Evolutionary conservation across 2,113 vertebrate species (phyloP), one percentile per base, ranked within the genome.

Genomic region (Chloropsis cyanopogon): DNA sequence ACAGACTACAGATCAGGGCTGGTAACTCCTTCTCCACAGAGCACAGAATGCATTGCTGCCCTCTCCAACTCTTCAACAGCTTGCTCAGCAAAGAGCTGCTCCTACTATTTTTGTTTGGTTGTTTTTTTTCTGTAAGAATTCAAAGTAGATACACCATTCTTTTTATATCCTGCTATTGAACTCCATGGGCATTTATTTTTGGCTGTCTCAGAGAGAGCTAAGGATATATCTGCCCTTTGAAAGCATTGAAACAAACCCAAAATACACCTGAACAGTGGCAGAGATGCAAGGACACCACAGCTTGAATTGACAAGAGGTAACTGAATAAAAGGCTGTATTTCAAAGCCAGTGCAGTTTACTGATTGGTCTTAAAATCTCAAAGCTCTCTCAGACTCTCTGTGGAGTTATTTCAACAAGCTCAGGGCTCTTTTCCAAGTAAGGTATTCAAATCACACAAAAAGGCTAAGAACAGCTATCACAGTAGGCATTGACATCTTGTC

Each of bases 381-480:
- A 68, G 56, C 52, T 78, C 22, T 60, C 71, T 63, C 21, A 63
- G 42, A 73, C 28, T 50, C 65, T 64, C 37, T 54, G 31, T 79
- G 83, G 89, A 84, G 52, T 69, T 87, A 82, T 39, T 94, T 82
- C 86, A 84, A 44, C 23, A 82, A 80, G 50, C 68, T 75, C 33
- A 68, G 35, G 75, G 82, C 70, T 56, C 75, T 94, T 82, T 89
- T 91, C 66, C 63, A 84, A 93, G 72, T 14, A 42, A 82, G 65
- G 31, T 54, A 95, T 88, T 90, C 76, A 92, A 92, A 92, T 65
- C 41, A 82, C 70, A 82, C 37, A 63, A 80, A 76, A 87, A 68
- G 66, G 37, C 28, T 79, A 63, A 87, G 44, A 82, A 75, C 26
- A 65, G 37, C 61, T 57, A 20, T 57, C 2, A 0, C 37, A 44